Evolutionary conservation across 92 coral and sea anemone genomes (phyloP), one percentile per base, ranked within the genome.

Genomic region (Hydrozoanthus gracilis): DNA sequence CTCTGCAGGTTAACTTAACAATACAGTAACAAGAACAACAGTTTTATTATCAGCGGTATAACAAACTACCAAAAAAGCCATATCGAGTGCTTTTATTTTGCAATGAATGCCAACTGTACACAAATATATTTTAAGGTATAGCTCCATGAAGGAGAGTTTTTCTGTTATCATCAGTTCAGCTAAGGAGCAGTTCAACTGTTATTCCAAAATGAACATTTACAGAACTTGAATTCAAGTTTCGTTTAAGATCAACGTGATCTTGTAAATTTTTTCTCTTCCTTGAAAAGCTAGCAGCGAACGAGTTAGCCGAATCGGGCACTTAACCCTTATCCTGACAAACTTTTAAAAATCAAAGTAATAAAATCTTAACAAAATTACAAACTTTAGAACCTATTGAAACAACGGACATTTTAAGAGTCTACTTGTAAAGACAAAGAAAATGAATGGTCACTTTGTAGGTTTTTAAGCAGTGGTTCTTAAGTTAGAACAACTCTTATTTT

Each of bases 171-270:
- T 68, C 8, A 15, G 66, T 76, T 54, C 64, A 11, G 64, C 9
- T 51, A 52, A 20, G 17, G 39, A 68, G 44, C 14, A 68, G 73
- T 27, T 76, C 5, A 76, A 35, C 62, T 54, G 82, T 56, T 51
- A 3, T 54, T 76, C n/a, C 4, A 18, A 48, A 16, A 50, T 64
- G 55, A 76, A 54, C 82, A 76, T 76, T 54, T 52, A 76, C 65
- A 54, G 50, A 54, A 76, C 44, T 76, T 54, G 82, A 76, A 76
- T 76, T 20, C 82, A 76, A 35, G 67, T 54, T 76, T 76, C 47
- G 52, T 20, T 27, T 4, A 3, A 52, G 65, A 76, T 50, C 82
- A 76, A 76, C 82, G 20, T 54, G 66, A 52, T 76, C 82, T 13
- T 20, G 4, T 9, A 50, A 74, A 0, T 54, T 10, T 76, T 48